Conservation (phyloP, 2,113 vertebrate species). For the Bettongia penicillata region DNA sequence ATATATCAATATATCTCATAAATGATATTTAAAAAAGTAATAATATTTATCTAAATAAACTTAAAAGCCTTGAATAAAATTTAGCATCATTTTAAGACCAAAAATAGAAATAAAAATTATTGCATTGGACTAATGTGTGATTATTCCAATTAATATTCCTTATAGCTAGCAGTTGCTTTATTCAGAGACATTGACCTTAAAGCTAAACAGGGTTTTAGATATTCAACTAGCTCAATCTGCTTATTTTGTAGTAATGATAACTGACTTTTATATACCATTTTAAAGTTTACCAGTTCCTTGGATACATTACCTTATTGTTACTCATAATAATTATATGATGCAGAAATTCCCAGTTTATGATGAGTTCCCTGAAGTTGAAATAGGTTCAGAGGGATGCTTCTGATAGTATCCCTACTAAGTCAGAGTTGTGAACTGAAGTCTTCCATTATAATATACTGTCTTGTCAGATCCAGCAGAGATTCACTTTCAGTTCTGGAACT, state of each 20-base stretch:
- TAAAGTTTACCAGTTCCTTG: not conserved
- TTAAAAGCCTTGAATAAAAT: not conserved
- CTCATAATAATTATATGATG: not conserved
- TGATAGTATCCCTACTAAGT: not conserved
- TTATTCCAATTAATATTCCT: not conserved
- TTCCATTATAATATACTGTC: not conserved
- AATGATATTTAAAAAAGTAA: not conserved
- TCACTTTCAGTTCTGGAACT: constrained; percentile 6
- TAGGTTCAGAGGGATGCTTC: not conserved
- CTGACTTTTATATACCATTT: not conserved
- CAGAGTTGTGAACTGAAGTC: not conserved
- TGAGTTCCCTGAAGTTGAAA: not conserved
- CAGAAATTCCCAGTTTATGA: not conserved
- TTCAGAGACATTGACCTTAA: not conserved
- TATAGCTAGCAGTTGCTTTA: not conserved
- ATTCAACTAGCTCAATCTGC: not conserved
- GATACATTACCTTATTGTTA: not conserved
- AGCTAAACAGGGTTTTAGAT: not conserved
- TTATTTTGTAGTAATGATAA: not conserved
- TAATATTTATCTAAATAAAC: not conserved
- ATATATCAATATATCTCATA: not conserved
- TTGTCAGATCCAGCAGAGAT: not conserved
- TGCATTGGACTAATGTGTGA: not conserved
- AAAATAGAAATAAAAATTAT: not conserved
- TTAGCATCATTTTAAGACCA: not conserved